Percentiles rank a stretch among this genome's conserved stretches.
Conservation (phyloP, 92 coral and sea anemone genomes). For the Ricordea florida region DNA sequence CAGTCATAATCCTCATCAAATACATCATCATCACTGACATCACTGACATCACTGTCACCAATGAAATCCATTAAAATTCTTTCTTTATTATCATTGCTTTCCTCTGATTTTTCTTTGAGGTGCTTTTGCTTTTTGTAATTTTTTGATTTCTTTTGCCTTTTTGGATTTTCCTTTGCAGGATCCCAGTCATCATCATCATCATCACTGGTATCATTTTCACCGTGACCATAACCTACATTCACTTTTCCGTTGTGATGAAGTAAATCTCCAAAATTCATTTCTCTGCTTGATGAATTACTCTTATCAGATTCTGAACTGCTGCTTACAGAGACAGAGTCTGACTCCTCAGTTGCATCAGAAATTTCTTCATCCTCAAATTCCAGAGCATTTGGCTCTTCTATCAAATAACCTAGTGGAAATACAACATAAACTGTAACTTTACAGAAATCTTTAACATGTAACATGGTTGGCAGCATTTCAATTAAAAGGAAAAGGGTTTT, state of each 20-base stretch:
- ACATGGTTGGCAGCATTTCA: too few relatives aligned
- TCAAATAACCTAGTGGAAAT: slow-evolving; percentile 70
- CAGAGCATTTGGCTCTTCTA: slow-evolving; percentile 88
- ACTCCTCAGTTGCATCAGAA: slow-evolving; percentile 69
- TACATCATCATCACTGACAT: neutral
- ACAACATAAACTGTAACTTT: too few relatives aligned
- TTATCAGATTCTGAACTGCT: slow-evolving; percentile 54
- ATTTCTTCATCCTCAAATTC: slow-evolving; percentile 78
- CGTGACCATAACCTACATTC: too few relatives aligned
- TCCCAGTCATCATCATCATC: slow-evolving; percentile 92
- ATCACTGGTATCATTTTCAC: slow-evolving; percentile 58
- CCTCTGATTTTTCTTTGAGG: slow-evolving; percentile 16
- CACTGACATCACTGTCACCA: neutral
- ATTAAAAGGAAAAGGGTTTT: too few relatives aligned
- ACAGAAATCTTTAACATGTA: too few relatives aligned
- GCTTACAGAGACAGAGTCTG: slow-evolving; percentile 57
- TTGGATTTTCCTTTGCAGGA: slow-evolving; percentile 81
- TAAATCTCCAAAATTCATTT: slow-evolving; percentile 60
- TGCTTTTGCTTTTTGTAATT: slow-evolving; percentile 35
- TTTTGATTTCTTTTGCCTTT: slow-evolving; percentile 51
- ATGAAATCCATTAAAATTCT: too few relatives aligned
- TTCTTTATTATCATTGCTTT: neutral
- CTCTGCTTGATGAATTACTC: slow-evolving; percentile 56
- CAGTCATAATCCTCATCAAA: slow-evolving; percentile 2
- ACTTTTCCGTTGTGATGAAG: too few relatives aligned